Base-by-base conservation (phyloP, 2,797 vertebrate species). In the Neostethus bicornis region DNA sequence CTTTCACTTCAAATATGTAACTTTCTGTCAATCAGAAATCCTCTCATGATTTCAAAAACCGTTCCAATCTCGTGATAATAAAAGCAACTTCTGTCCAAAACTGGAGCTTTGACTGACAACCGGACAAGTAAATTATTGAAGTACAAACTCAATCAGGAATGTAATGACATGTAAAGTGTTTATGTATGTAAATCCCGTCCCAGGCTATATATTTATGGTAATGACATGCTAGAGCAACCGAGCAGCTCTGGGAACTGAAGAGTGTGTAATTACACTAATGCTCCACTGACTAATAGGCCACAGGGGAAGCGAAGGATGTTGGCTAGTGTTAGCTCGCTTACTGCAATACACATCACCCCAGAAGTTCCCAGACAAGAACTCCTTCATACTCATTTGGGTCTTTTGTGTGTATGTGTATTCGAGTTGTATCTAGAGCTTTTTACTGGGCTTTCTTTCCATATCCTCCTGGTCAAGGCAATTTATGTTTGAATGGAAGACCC, bases 251-350 rank as follows among this genome's bases (percentile, higher is more conserved):
- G 68, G 68, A 86, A 76, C 69, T 82, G 79, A 88, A 67, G 62
- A 84, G 81, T 88, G 83, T 87, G 85, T 87, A 88, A 90, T 88
- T 89, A 89, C 83, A 87, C 81, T 85, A 84, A 86, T 87, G 83
- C 86, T 83, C 78, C 23, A 5, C 77, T 85, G 81, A 71, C 74
- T 85, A 85, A 89, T 80, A 71, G 86, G 77, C 85, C 87, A 85
- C 83, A 78, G 83, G 86, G 80, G 80, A 87, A 60, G 57, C 53
- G 48, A 61, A 60, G 73, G 66, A 77, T 1, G 35, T 59, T 73
- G 69, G 66, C 78, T 76, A 78, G 56, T 51, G 73, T 69, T 70
- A 77, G 75, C 63, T 84, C 63, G 45, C 60, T 72, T 64, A 64
- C 68, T 52, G 51, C 64, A 65, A 70, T 62, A 60, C 57, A 60